These are phyloP conservation scores for Lepus europaeus DNA, from an alignment of 2,113 vertebrate genomes.

Conservation along the genomic window DNA sequence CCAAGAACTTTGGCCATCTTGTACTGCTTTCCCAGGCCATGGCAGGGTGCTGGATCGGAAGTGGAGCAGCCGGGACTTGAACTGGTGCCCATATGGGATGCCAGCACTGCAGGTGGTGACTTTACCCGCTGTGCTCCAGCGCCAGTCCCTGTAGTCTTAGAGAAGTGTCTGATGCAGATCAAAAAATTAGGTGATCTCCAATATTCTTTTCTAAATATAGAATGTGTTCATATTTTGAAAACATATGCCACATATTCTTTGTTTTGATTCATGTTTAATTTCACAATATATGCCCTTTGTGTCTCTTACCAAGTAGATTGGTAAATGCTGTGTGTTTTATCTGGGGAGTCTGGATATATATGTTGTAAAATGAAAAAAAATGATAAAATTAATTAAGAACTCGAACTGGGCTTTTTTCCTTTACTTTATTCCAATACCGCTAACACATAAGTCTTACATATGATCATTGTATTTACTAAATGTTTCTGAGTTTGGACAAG, in stretches of 20 bases:
- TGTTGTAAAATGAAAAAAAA: conserved; percentile 29
- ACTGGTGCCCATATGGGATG: no score
- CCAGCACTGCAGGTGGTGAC: no score
- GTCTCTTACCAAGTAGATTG: conserved; percentile 35
- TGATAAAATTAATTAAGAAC: conserved; percentile 31
- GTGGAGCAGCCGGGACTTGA: no score
- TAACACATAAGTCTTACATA: conserved; percentile 2
- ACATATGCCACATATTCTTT: conserved; percentile 20
- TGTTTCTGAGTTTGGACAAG: conserved; percentile 41
- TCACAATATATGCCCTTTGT: conserved; percentile 11
- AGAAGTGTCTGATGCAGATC: neutral
- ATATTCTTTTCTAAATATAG: conserved; percentile 54
- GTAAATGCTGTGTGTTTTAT: conserved; percentile 56
- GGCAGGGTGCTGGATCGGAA: no score
- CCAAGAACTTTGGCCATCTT: no score
- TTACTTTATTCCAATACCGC: conserved; percentile 15
- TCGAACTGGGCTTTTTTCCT: conserved; percentile 15
- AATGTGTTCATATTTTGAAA: conserved; percentile 32
- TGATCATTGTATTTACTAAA: conserved; percentile 47
- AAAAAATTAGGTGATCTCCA: neutral
- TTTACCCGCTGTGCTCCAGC: no score
- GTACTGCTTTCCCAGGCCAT: no score
- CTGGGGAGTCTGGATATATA: neutral
- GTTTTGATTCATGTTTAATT: conserved; percentile 32
- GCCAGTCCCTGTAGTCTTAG: neutral